These are phyloP conservation scores for Percopsis transmontana DNA, from an alignment of 2,113 vertebrate species.

Conservation along the genomic window DNA sequence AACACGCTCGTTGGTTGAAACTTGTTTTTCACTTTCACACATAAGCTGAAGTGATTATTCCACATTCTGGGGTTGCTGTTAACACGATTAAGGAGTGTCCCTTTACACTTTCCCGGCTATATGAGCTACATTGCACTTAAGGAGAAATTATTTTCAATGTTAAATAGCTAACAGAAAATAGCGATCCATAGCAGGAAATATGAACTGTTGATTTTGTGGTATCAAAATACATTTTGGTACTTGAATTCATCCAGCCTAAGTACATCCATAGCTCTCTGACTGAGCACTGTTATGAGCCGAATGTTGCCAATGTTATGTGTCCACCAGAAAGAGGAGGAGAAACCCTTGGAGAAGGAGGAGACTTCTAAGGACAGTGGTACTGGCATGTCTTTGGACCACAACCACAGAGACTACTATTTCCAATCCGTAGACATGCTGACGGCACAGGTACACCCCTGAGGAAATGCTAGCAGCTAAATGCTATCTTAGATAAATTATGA, in stretches of 20 bases:
- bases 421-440: constrained; percentile 95
- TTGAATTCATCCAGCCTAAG: not conserved
- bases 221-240: not conserved
- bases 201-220: too few species aligned
- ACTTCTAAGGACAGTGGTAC: constrained; percentile 33
- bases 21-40: too few species aligned
- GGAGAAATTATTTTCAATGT: too few species aligned
- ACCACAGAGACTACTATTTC: constrained; percentile 86
- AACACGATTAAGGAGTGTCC: too few species aligned
- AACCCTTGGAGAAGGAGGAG: constrained; percentile 39
- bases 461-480: not conserved
- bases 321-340: constrained; percentile 65
- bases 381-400: constrained; percentile 57
- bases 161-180: too few species aligned
- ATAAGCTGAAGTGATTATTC: too few species aligned
- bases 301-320: constrained; percentile 21
- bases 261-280: not conserved
- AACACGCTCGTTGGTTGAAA: too few species aligned
- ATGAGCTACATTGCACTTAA: too few species aligned
- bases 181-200: too few species aligned
- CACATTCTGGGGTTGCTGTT: too few species aligned
- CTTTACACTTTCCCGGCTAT: too few species aligned
- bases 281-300: not conserved
- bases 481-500: not conserved
- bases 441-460: constrained; percentile 83